Evolutionary conservation across 2,113 vertebrate species (phyloP), one percentile per base, ranked within the genome.

Genomic region (Ctenodactylus gundi): DNA sequence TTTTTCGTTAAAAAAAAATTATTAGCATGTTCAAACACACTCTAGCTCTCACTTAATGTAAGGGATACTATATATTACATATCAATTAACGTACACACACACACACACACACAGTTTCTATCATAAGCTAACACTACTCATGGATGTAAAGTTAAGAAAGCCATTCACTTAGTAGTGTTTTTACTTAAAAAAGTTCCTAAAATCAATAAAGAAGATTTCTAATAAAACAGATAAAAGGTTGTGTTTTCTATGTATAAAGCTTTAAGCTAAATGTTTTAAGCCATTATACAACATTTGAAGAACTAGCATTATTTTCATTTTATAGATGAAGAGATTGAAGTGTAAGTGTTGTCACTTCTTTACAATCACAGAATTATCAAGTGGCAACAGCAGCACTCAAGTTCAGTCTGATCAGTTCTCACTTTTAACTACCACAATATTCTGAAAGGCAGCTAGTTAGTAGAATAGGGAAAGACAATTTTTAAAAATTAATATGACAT

Each of bases 71-170:
- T 49, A 23, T 60, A 51, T 49, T 80, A 89, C 25, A 36, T 34
- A 51, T 57, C 58, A 70, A 39, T 46, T 87, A 41, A 83, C 82
- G 49, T 86, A 72, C 93, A 57, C 20, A 72, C 7, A 51, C 64
- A 85, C 36, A 91, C 8, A 53, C 65, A n/a, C 88, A 91, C 68
- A 94, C n/a, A n/a, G n/a, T n/a, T 81, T 91, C 88, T 76, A 81
- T 7, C 78, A 85, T 41, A 53, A 88, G 21, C 29, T 75, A 76
- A 91, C 31, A 75, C 84, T 90, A 93, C 51, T 68, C 25, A 46
- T 53, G 20, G 53, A 29, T 70, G 82, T 20, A 92, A 90, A 90
- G 27, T 31, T 44, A 49, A 49, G 62, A 88, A 78, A 86, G 29
- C 73, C 7, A 88, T 1, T 41, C 68, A 36, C 4, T 83, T 77